Base-by-base conservation (phyloP, 2,888 invertebrate species). In the Patella caerulea region DNA sequence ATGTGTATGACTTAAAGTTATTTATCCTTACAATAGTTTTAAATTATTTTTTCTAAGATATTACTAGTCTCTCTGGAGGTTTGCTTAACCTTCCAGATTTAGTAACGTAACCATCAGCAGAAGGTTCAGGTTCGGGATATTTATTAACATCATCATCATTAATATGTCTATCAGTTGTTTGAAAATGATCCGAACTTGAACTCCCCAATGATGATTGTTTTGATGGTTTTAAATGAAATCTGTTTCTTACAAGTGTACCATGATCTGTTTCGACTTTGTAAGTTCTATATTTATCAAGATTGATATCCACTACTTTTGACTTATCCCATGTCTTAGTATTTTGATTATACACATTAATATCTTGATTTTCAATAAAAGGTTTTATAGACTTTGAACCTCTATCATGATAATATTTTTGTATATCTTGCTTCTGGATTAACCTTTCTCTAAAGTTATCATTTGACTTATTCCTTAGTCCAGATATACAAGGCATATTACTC, bases 181-280 rank as follows among this genome's bases (percentile, higher is more conserved):
- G 29, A 29, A 29, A 29, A 29, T 29, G 29, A 29, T 29, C 29
- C 29, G 29, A 29, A 29, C 29, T 29, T 29, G 29, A 29, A 29
- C 29, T 29, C 29, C 29, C 29, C 29, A 29, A 29, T 29, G 29
- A 29, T 29, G 29, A 29, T 29, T 29, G 29, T 29, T 29, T 29
- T 29, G 29, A 29, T 59, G 59, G 59, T 19, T 59, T 59, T n/a
- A 59, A 59, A 59, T 59, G 59, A 59, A 59, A 59, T 59, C 59
- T 59, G 19, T 59, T 59, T 59, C 59, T 59, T 59, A 59, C 17
- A 17, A 7, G 17, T 12, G 17, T 59, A 59, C 59, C 59, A 59
- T 7, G 17, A n/a, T 59, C 59, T n/a, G n/a, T 59, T 59, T 59
- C 59, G 7, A 59, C 59, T 59, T 19, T 59, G 19, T 59, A 59